A percentile compares a stretch with the other conserved stretches of the same genome.
Conservation (phyloP, 2,888 invertebrate genomes). For the Choristoneura rosaceana region DNA sequence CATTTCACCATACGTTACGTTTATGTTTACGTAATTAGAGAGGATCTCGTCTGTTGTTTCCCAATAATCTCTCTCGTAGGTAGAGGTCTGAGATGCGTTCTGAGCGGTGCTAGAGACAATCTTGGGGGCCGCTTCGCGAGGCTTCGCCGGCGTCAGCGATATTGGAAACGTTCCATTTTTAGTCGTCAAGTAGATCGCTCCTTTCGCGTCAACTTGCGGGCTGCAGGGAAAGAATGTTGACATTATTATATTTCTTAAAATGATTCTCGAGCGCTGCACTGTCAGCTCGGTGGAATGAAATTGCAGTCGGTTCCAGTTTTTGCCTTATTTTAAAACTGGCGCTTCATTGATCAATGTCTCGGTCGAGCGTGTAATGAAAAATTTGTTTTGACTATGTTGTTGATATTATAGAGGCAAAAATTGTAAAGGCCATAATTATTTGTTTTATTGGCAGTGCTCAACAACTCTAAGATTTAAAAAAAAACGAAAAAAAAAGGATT, state of each 20-base stretch:
- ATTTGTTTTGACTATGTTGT: conserved; percentile 33
- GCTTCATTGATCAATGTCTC: conserved; percentile 29
- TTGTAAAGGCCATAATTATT: not conserved
- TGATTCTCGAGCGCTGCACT: conserved; percentile 32
- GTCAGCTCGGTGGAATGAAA: conserved; percentile 36
- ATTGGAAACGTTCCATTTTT: conserved; percentile 84
- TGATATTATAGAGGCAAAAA: not conserved
- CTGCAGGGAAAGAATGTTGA: conserved; percentile 60
- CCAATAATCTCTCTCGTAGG: conserved; percentile 63
- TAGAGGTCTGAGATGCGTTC: conserved; percentile 60
- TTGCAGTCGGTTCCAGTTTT: conserved; percentile 8
- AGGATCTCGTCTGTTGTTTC: conserved; percentile 65
- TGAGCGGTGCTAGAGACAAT: conserved; percentile 71
- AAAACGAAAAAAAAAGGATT: too few relatives aligned
- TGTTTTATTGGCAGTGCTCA: too few relatives aligned
- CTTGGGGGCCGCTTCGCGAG: conserved; percentile 68
- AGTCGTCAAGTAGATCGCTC: conserved; percentile 82
- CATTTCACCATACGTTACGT: conserved; percentile 66
- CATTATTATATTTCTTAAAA: conserved; percentile 44
- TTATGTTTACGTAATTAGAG: conserved; percentile 72
- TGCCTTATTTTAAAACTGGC: conserved; percentile 23
- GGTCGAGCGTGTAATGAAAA: conserved; percentile 32
- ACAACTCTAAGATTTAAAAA: too few relatives aligned
- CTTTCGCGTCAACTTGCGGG: conserved; percentile 71
- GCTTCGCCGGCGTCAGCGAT: conserved; percentile 73